Conservation (phyloP, 2,888 invertebrate species). For the Cactoblastis cactorum region DNA sequence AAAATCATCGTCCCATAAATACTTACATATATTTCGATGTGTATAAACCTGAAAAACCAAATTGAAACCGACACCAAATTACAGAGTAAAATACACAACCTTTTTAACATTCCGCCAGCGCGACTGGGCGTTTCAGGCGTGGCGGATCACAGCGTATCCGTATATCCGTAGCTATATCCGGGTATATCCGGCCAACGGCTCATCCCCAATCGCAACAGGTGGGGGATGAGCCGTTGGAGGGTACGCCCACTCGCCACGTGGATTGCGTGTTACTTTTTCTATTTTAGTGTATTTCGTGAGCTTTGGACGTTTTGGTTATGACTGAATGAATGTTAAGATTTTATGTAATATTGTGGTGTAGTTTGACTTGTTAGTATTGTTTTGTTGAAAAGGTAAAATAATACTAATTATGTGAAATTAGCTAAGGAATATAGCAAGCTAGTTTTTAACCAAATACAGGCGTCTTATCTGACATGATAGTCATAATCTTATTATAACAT, state of each 20-base stretch:
- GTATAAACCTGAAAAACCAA: background rate
- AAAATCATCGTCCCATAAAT: no score
- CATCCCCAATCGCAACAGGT: constrained; percentile 78
- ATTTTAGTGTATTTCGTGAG: background rate
- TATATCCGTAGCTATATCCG: constrained; percentile 56
- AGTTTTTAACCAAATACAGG: no score
- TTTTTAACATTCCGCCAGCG: constrained; percentile 12
- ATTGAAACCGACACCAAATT: background rate
- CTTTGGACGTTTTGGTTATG: background rate
- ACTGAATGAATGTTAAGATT: no score
- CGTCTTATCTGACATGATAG: no score
- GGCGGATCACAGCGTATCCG: constrained; percentile 48
- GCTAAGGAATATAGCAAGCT: no score
- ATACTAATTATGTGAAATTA: no score
- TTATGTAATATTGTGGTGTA: no score
- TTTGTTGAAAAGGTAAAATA: no score
- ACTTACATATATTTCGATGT: no score
- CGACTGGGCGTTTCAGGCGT: constrained; percentile 52
- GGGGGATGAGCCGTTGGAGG: constrained; percentile 71
- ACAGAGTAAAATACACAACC: background rate
- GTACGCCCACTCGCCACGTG: constrained; percentile 73
- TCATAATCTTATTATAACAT: no score
- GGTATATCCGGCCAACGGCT: constrained; percentile 63
- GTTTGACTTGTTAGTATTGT: no score
- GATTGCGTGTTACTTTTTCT: constrained; percentile 17